A percentile compares a stretch with the other conserved stretches of the same genome.
Conservation (phyloP, 30 jellyfish, hydroid and myxozoan genomes). For the Hydractinia echinata region DNA sequence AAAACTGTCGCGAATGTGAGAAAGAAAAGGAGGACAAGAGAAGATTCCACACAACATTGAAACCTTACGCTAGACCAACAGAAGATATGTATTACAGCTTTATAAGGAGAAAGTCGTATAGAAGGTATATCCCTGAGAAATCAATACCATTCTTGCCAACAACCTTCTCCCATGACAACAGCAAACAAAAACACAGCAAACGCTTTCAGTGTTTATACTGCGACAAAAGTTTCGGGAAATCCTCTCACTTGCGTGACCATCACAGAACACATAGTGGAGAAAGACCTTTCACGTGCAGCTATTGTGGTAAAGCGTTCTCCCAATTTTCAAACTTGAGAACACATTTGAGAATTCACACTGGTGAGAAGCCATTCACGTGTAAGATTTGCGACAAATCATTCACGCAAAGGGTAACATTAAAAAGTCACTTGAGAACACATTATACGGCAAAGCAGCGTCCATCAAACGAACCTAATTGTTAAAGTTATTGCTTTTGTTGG, state of each 20-base stretch:
- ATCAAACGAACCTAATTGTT: too few relatives aligned
- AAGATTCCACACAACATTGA: too few relatives aligned
- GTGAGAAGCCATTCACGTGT: conserved; percentile 85
- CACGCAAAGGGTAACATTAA: conserved; percentile 90
- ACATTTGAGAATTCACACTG: conserved; percentile 23
- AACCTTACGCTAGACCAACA: too few relatives aligned
- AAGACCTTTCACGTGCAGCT: conserved; percentile 76
- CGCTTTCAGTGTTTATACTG: conserved; percentile 94
- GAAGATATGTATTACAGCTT: too few relatives aligned
- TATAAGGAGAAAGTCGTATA: too few relatives aligned
- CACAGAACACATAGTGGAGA: conserved; percentile 99
- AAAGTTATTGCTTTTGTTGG: too few relatives aligned
- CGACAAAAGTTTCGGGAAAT: conserved; percentile 84
- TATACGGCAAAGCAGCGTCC: too few relatives aligned
- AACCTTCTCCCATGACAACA: too few relatives aligned
- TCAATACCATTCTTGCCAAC: too few relatives aligned
- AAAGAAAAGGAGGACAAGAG: too few relatives aligned
- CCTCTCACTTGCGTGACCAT: conserved; percentile 93
- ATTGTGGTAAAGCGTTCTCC: conserved; percentile 92
- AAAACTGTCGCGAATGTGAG: too few relatives aligned
- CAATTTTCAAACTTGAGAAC: conserved; percentile 93
- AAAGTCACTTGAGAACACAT: conserved; percentile 89
- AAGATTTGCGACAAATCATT: conserved; percentile 73
- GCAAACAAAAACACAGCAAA: background rate
- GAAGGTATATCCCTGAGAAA: too few relatives aligned